Percentiles rank a stretch among this genome's conserved stretches.
Evolutionary conservation across 2,113 vertebrate species (phyloP).

Genomic region (Camelus dromedarius): DNA sequence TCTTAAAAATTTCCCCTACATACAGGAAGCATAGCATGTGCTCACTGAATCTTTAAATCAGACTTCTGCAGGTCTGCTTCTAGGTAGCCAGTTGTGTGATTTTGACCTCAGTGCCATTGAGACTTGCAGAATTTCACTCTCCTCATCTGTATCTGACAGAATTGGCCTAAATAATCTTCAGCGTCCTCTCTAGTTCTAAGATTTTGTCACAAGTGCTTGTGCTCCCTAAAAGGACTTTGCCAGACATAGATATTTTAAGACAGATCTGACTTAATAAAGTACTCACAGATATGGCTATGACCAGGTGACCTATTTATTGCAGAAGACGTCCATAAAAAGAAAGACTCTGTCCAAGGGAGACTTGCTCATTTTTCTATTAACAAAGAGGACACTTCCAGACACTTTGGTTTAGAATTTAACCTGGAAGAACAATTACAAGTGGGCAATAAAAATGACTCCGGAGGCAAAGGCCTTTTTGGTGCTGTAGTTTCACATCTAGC

Average conservation of each 20-base stretch:
- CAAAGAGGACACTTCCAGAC: not conserved
- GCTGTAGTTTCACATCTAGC: not conserved
- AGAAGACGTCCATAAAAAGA: not conserved
- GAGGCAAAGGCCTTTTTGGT: not conserved
- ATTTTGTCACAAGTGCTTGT: not conserved
- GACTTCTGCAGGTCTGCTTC: not conserved
- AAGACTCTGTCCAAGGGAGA: not conserved
- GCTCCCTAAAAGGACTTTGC: not conserved
- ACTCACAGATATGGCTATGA: not conserved
- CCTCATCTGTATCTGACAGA: not conserved
- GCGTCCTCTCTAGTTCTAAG: not conserved
- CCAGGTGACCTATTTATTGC: not conserved
- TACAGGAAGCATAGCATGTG: not conserved
- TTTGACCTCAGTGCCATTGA: not conserved
- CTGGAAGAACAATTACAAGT: not conserved
- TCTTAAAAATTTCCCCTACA: not conserved
- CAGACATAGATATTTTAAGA: not conserved
- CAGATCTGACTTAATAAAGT: not conserved
- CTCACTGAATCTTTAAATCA: not conserved
- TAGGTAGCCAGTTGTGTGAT: not conserved
- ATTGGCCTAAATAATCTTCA: not conserved
- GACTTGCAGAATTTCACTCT: not conserved
- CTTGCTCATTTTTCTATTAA: constrained; percentile 15
- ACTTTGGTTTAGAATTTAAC: constrained; percentile 25
- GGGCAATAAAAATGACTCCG: constrained; percentile 16